These are phyloP conservation scores for Cecropterus lyciades DNA, from an alignment of 1,140 invertebrate genomes.

Conservation along the genomic window DNA sequence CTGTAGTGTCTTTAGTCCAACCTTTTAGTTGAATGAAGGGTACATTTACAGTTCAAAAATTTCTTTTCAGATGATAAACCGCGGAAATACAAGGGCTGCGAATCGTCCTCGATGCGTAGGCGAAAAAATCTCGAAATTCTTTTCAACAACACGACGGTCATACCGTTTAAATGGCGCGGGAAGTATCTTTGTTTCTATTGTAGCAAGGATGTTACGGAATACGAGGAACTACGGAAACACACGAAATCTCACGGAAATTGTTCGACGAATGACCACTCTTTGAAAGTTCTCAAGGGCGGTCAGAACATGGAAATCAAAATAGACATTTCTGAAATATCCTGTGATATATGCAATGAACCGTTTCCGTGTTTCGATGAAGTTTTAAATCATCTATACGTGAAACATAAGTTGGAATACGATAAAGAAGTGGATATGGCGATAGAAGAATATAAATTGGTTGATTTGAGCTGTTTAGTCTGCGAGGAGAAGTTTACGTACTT, in stretches of 20 bases:
- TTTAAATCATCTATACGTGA: slow-evolving; percentile 57
- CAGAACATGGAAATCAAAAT: slow-evolving; percentile 78
- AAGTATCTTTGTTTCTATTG: slow-evolving; percentile 76
- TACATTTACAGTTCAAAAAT: slow-evolving; percentile 75
- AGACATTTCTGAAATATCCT: slow-evolving; percentile 63
- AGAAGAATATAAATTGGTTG: slow-evolving; percentile 64
- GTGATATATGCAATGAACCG: slow-evolving; percentile 63
- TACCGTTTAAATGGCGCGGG: slow-evolving; percentile 79
- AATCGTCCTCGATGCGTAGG: slow-evolving; percentile 70
- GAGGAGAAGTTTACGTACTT: slow-evolving; percentile 71
- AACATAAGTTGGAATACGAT: slow-evolving; percentile 69
- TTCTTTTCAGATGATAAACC: slow-evolving; percentile 70
- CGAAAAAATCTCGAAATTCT: slow-evolving; percentile 68
- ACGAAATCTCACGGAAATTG: slow-evolving; percentile 69
- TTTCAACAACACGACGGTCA: slow-evolving; percentile 73
- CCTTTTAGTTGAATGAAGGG: slow-evolving; percentile 49
- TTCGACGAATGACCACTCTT: slow-evolving; percentile 64
- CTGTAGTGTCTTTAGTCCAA: slow-evolving; percentile 10
- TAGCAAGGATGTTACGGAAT: slow-evolving; percentile 66
- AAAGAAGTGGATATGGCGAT: slow-evolving; percentile 68
- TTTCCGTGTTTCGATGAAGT: slow-evolving; percentile 56
- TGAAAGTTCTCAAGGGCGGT: slow-evolving; percentile 70
- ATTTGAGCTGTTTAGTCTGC: slow-evolving; percentile 62
- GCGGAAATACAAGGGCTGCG: slow-evolving; percentile 61
- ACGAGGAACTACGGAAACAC: slow-evolving; percentile 61